Base-by-base conservation (phyloP, 2,888 invertebrate genomes). In the Athripsodes cinereus region DNA sequence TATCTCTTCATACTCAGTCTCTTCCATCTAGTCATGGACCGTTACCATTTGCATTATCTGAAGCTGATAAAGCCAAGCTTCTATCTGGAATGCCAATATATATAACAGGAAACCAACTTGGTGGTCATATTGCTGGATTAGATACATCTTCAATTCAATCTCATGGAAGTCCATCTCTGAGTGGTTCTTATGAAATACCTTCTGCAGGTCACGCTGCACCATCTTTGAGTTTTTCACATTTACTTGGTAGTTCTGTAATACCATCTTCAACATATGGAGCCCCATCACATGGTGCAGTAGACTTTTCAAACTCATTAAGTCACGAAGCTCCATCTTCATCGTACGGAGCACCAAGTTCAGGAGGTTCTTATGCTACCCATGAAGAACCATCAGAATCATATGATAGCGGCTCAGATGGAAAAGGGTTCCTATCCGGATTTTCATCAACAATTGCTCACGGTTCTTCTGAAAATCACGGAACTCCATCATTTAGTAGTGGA, bases 191-290 rank as follows among this genome's bases (percentile, higher is more conserved):
- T 52, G 52, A 61, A 46, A 50, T 63, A 34, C 63, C 63, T 19
- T 63, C 63, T 40, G 59, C 63, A 10, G 63, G 63, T 2, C 63
- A 63, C 44, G 55, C 63, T 2, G 63, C 63, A 19, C 60, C 63
- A 8, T 50, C 63, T 2, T 46, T 54, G 19, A 61, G 58, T 20
- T 63, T 63, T 52, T 57, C 51, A 16, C 50, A 59, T 53, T 66
- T 71, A 16, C 69, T 73, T 51, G 71, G 70, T 19, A 56, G 56
- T 3, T 59, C 61, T 21, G 53, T 52, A 19, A 34, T 57, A 2
- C 53, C 53, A 21, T 57, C 61, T 13, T 49, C 57, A 13, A 59
- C 55, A 22, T 59, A 58, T 18, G 58, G 55, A 3, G 46, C 51
- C 22, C 58, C 59, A 22, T 57, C 59, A 13, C 59, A 61, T 34